Conservation (phyloP, 1,140 invertebrate genomes). For the Calycopis cecrops region DNA sequence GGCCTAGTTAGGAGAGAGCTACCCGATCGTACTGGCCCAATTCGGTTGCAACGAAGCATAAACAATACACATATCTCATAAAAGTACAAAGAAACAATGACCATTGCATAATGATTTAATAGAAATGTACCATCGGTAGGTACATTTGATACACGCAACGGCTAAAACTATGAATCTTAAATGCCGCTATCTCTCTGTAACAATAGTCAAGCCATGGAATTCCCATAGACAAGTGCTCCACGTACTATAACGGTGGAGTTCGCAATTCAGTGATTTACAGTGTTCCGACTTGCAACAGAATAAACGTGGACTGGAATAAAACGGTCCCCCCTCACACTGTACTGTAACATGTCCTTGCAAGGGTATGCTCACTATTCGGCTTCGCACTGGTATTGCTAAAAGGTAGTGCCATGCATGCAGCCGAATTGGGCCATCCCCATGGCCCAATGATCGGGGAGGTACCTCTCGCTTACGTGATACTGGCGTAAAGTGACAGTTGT, state of each 20-base stretch:
- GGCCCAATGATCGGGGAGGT: too few species aligned
- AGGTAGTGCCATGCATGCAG: too few species aligned
- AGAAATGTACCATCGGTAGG: constrained; percentile 14
- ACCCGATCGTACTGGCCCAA: too few species aligned
- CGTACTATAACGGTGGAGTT: constrained; percentile 50
- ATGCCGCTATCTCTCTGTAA: constrained; percentile 37
- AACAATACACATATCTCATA: too few species aligned
- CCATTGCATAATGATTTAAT: constrained; percentile 14
- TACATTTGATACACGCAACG: constrained; percentile 28
- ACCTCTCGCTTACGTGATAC: too few species aligned
- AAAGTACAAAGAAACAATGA: constrained; percentile 7
- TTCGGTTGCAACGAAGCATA: too few species aligned
- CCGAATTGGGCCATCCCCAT: too few species aligned
- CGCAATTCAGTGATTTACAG: constrained; percentile 66
- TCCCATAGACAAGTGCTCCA: constrained; percentile 58
- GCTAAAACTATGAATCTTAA: constrained; percentile 46
- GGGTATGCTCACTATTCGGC: background rate
- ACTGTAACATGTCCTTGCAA: constrained; percentile 18
- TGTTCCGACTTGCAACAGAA: constrained; percentile 47
- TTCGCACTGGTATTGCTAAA: too few species aligned
- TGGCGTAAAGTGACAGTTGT: too few species aligned
- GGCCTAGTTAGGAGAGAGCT: too few species aligned
- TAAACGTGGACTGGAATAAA: constrained; percentile 47
- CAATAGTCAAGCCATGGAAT: constrained; percentile 46
- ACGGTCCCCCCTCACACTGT: constrained; percentile 30